Evolutionary conservation across 2,797 vertebrate species (phyloP).

Genomic region (Lycodopsis pacificus): DNA sequence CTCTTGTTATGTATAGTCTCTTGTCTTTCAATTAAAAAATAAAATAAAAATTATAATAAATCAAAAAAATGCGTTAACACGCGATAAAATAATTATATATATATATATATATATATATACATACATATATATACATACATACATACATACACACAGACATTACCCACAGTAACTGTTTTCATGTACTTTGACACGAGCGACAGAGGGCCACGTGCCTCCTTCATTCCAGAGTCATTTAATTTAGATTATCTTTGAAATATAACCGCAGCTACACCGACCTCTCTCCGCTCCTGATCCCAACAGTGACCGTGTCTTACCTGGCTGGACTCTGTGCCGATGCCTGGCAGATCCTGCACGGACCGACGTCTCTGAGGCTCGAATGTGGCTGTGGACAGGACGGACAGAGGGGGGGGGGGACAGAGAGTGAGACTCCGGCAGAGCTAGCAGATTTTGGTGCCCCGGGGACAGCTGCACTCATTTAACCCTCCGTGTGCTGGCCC

Average conservation of each 20-base stretch:
- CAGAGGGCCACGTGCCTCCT: not conserved
- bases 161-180: not conserved
- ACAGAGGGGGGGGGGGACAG: constrained; percentile 38
- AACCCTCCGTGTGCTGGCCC: constrained; percentile 80
- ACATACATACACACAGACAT: not conserved
- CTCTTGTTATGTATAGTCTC: no score
- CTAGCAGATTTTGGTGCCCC: not conserved
- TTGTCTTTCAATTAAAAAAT: no score
- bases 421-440: constrained; percentile 72
- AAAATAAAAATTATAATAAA: no score
- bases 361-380: constrained; percentile 94
- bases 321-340: constrained; percentile 90
- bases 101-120: no score
- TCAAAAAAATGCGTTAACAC: no score
- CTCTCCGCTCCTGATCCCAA: not conserved
- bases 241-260: not conserved
- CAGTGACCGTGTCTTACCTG: constrained; percentile 86
- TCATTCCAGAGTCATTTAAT: not conserved
- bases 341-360: constrained; percentile 96
- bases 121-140: no score
- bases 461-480: constrained; percentile 85
- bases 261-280: not conserved
- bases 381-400: constrained; percentile 80
- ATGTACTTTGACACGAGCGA: not conserved
- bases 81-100: no score